Evolutionary conservation across 2,888 invertebrate genomes (phyloP), one percentile per base, ranked within the genome.

Genomic region (Acheta domesticus): DNA sequence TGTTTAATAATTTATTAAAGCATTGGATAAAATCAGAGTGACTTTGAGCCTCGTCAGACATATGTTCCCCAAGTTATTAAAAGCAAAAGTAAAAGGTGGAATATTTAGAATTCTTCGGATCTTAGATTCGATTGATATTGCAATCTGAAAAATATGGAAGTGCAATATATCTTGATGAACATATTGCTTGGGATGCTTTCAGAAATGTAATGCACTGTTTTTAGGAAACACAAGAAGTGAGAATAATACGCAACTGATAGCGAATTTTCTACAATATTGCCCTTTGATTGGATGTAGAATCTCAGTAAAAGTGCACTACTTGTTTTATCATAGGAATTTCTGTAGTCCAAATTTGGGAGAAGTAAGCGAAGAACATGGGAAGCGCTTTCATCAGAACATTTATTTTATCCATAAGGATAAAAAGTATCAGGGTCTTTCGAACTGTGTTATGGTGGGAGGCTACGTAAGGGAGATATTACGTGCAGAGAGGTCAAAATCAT

Each of bases 1-100:
- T 36, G 4, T 36, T 36, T 8, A 36, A 49, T 50, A 75, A 75
- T 80, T 80, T 23, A 77, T 80, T 49, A 78, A 80, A 23, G 74
- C 14, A n/a, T 75, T 75, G 20, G 77, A 50, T 49, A 77, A 20
- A 0, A 77, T 48, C 11, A 16, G 21, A 20, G 77, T 21, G 62
- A 49, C 62, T 62, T n/a, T 77, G 23, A 77, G 12, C 12, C 23
- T 20, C 77, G 50, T 49, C 62, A 50, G 2, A 21, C 77, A 77
- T 50, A 77, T 49, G 20, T 8, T 77, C 21, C 77, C 77, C 19
- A 75, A 75, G 75, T 49, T 21, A 49, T 21, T 0, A 49, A 49
- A 77, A 20, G 77, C 50, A 49, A 77, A 77, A 77, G 23, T 11
- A n/a, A 49, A 50, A 77, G 5, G 62, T 23, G 11, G 23, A 23